Evolutionary conservation across 2,113 vertebrate species (phyloP).

Genomic region (Opisthocomus hoazin): DNA sequence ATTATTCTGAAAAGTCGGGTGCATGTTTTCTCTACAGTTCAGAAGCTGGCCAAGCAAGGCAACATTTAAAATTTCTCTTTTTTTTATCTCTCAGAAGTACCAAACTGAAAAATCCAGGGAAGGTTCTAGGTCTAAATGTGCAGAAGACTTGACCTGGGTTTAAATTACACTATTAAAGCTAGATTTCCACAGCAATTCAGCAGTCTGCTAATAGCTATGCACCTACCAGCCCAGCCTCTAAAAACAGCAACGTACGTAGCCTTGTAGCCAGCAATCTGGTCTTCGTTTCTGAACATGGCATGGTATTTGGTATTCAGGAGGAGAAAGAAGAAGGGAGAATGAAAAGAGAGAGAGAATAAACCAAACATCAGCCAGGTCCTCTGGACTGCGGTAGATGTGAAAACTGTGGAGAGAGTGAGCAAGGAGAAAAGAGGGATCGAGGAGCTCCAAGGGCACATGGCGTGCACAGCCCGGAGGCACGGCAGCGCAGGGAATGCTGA

Average conservation of each 20-base stretch:
- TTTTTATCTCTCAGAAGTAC: not conserved
- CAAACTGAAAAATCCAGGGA: not conserved
- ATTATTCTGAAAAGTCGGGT: not conserved
- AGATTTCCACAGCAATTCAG: not conserved
- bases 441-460: not conserved
- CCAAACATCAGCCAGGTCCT: not conserved
- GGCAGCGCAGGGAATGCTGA: accelerated
- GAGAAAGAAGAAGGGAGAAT: not conserved
- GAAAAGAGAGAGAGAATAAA: not conserved
- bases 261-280: not conserved
- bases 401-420: accelerated
- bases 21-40: not conserved
- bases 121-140: not conserved
- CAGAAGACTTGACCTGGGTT: not conserved
- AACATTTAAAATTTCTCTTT: not conserved
- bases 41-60: not conserved
- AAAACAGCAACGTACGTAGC: accelerated
- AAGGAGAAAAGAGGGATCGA: not conserved
- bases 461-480: not conserved
- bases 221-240: not conserved
- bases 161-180: not conserved
- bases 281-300: not conserved
- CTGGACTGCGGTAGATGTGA: not conserved
- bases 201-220: not conserved
- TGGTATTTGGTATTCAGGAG: not conserved